These are phyloP conservation scores for Cyprinus carpio DNA, from an alignment of 2,113 vertebrate species.

Conservation along the genomic window DNA sequence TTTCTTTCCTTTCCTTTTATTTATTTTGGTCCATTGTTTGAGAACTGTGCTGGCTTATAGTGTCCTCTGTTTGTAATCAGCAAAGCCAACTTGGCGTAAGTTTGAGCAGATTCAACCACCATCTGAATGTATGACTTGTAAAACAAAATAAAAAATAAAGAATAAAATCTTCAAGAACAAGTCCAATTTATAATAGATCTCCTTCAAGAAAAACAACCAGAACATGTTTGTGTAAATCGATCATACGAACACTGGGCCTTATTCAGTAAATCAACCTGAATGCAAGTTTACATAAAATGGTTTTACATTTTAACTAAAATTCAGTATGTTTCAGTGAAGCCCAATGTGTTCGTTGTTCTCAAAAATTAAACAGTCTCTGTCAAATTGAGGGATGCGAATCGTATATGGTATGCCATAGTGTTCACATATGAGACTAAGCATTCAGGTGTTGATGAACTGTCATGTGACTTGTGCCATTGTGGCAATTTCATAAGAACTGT, in stretches of 20 bases:
- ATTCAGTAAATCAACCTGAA: background rate
- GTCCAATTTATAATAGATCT: background rate
- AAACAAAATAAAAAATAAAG: background rate
- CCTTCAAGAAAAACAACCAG: background rate
- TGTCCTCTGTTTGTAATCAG: slow-evolving; percentile 73
- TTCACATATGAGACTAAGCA: slow-evolving; percentile 57
- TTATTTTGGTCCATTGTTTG: slow-evolving; percentile 60
- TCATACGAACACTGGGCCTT: background rate
- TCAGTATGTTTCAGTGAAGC: background rate
- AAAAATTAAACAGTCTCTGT: background rate
- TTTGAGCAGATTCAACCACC: slow-evolving; percentile 69
- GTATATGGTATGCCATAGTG: background rate
- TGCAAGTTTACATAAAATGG: background rate
- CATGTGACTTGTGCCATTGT: slow-evolving; percentile 72
- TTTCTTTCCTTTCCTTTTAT: slow-evolving; percentile 45
- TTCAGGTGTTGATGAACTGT: slow-evolving; percentile 76
- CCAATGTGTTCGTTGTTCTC: background rate
- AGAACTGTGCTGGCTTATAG: slow-evolving; percentile 75
- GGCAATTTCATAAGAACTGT: slow-evolving; percentile 70
- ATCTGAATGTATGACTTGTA: slow-evolving; percentile 71
- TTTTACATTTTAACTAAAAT: background rate
- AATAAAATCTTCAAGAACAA: background rate
- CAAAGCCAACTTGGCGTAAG: slow-evolving; percentile 72
- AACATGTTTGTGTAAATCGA: background rate
- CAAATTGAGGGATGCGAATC: background rate